phyloP scores from a whole-genome alignment of 1,140 invertebrate genomes.

The Drosophila parvula region DNA sequence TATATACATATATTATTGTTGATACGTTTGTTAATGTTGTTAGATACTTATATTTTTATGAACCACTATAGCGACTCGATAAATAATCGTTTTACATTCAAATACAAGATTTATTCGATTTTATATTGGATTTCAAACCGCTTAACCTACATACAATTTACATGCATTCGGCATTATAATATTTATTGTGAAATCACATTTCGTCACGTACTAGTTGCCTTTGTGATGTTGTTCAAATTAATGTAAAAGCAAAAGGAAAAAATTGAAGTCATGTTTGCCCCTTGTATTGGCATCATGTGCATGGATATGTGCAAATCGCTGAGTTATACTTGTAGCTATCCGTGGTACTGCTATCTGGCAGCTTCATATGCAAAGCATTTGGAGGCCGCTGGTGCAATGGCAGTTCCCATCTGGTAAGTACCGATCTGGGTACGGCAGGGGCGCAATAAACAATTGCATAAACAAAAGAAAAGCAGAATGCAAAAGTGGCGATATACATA shows the following conservation, averaged over 20 bases:
- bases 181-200: neutral
- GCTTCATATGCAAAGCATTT: conserved; percentile 42
- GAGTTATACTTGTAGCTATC: neutral
- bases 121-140: neutral
- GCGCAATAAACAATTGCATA: conserved; percentile 24
- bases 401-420: conserved; percentile 61
- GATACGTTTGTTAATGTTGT: too few species aligned
- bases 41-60: too few species aligned
- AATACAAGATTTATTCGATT: neutral
- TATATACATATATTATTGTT: too few species aligned
- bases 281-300: conserved; percentile 52
- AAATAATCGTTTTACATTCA: neutral
- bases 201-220: conserved; percentile 1
- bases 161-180: neutral
- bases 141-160: too few species aligned
- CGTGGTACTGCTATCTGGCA: conserved; percentile 36
- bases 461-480: neutral
- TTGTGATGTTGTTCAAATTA: conserved; percentile 1
- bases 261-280: neutral
- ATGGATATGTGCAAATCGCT: conserved; percentile 41
- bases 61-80: too few species aligned
- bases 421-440: neutral
- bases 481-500: neutral
- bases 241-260: neutral
- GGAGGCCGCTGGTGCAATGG: conserved; percentile 46